These are phyloP conservation scores for Gastrophysa polygoni DNA, from an alignment of 2,888 invertebrate genomes.

Conservation along the genomic window DNA sequence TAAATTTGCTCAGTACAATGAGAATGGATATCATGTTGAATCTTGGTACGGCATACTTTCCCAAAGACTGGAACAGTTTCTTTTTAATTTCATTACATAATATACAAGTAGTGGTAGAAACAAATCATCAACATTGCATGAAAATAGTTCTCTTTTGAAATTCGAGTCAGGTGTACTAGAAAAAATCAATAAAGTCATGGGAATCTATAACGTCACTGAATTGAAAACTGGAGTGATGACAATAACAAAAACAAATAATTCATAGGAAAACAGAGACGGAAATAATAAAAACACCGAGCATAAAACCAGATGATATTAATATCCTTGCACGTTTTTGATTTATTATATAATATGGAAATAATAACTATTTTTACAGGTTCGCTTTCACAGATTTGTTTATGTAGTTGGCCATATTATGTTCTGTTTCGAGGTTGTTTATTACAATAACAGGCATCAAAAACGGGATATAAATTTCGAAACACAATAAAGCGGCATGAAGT, in stretches of 20 bases:
- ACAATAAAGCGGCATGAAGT: background rate
- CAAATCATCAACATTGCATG: too few relatives aligned
- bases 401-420: slow-evolving; percentile 32
- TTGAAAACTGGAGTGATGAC: slow-evolving; percentile 13
- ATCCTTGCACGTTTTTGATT: slow-evolving; percentile 42
- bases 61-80: too few relatives aligned
- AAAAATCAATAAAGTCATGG: background rate
- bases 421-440: slow-evolving; percentile 41
- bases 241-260: slow-evolving; percentile 46
- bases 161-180: background rate
- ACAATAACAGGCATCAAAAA: slow-evolving; percentile 36
- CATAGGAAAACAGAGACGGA: slow-evolving; percentile 49
- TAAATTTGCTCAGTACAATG: too few relatives aligned
- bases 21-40: too few relatives aligned
- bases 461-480: background rate
- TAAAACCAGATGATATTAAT: slow-evolving; percentile 45
- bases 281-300: slow-evolving; percentile 48
- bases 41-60: too few relatives aligned
- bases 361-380: slow-evolving; percentile 47
- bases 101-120: too few relatives aligned
- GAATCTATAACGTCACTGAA: slow-evolving; percentile 5
- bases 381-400: slow-evolving; percentile 45
- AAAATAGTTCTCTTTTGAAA: background rate
- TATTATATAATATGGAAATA: slow-evolving; percentile 47
- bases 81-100: too few relatives aligned